These are phyloP conservation scores for Chaetorhynchus papuensis DNA, from an alignment of 2,113 vertebrate genomes.

Conservation along the genomic window DNA sequence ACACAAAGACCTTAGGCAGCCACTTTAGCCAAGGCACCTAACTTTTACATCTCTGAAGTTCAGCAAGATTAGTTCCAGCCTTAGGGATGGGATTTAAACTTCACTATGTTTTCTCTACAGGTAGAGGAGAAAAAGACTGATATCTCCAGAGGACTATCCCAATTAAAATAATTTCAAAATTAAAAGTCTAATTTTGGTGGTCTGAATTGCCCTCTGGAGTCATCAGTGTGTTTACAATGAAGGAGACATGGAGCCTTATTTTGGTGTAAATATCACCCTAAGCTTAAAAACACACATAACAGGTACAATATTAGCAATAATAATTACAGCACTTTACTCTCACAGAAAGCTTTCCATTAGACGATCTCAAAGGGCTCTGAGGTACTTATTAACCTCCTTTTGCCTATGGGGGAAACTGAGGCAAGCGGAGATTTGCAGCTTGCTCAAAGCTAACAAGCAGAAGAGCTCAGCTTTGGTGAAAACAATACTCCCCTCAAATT, in stretches of 20 bases:
- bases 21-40: background rate
- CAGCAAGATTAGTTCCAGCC: background rate
- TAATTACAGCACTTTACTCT: background rate
- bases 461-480: background rate
- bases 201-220: background rate
- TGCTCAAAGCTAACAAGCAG: background rate
- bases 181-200: background rate
- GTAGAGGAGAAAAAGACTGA: background rate
- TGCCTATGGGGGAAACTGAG: background rate
- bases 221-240: background rate
- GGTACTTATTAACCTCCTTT: background rate
- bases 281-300: background rate
- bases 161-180: background rate
- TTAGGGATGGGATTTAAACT: background rate
- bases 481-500: background rate
- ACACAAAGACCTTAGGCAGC: background rate
- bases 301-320: background rate
- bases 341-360: background rate
- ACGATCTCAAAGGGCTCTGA: background rate
- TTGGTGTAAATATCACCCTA: background rate
- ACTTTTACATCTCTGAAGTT: background rate
- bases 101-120: background rate
- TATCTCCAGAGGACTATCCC: background rate
- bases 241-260: background rate
- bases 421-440: background rate